These are phyloP conservation scores for Lepidurus apus DNA, from an alignment of 1,140 invertebrate species.

Conservation along the genomic window DNA sequence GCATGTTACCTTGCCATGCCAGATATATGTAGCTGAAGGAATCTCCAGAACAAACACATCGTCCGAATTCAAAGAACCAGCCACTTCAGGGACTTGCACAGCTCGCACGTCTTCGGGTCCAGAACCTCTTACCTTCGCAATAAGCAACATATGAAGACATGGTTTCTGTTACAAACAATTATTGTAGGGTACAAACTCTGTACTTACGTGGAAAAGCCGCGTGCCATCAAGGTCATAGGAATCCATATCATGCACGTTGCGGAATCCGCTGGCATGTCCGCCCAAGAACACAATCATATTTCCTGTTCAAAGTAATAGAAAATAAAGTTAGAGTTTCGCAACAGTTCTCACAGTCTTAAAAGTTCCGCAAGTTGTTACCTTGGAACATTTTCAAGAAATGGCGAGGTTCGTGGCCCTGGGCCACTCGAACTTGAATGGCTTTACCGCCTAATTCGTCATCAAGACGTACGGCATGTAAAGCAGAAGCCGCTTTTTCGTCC, in stretches of 20 bases:
- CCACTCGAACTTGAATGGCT: constrained; percentile 60
- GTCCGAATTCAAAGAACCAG: constrained; percentile 60
- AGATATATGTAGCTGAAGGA: constrained; percentile 54
- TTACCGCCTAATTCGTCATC: constrained; percentile 55
- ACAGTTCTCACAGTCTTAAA: background rate
- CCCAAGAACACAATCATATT: constrained; percentile 58
- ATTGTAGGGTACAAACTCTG: background rate
- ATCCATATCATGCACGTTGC: constrained; percentile 53
- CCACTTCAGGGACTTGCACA: constrained; percentile 55
- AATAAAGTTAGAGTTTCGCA: background rate
- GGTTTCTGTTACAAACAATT: background rate
- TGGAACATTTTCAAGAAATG: constrained; percentile 74
- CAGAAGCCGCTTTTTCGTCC: constrained; percentile 59
- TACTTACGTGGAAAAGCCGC: constrained; percentile 57
- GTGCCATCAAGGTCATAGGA: constrained; percentile 56
- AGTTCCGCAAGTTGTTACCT: constrained; percentile 47
- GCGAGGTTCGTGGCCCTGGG: constrained; percentile 64
- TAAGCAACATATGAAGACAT: constrained; percentile 29
- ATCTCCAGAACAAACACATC: constrained; percentile 65
- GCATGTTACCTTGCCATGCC: constrained; percentile 59
- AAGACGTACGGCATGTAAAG: constrained; percentile 56
- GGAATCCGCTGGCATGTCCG: constrained; percentile 55
- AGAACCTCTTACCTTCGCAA: constrained; percentile 49
- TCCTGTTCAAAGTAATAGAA: constrained; percentile 43
- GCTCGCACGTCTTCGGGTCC: constrained; percentile 57